Conservation (phyloP, 2,113 vertebrate species). For the Caloenas nicobarica region DNA sequence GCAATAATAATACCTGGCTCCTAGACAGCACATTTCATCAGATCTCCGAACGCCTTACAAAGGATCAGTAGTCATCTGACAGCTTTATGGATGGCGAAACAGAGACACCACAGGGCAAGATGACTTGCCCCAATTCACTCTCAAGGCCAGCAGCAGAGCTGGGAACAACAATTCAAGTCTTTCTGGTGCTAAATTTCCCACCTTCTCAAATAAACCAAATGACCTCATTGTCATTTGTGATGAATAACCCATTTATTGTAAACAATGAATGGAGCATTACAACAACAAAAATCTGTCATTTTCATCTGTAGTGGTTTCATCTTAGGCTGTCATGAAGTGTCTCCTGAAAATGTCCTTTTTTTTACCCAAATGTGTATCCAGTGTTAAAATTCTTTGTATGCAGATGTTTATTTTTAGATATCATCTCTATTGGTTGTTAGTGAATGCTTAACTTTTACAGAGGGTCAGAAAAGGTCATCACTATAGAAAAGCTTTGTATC, state of each 20-base stretch:
- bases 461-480: conserved; percentile 10
- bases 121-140: neutral
- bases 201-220: neutral
- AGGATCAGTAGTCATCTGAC: neutral
- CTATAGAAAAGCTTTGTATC: conserved; percentile 53
- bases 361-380: neutral
- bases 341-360: conserved; percentile 29
- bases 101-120: neutral
- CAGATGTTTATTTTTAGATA: conserved; percentile 67
- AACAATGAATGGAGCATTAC: neutral
- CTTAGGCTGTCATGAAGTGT: neutral
- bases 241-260: neutral
- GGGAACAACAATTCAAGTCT: neutral
- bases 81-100: neutral
- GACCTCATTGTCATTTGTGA: neutral
- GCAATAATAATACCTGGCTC: neutral
- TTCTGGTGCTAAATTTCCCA: conserved; percentile 8
- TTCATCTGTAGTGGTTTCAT: conserved; percentile 15
- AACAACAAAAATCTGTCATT: neutral
- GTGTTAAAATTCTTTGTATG: conserved; percentile 53
- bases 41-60: neutral
- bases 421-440: conserved; percentile 9
- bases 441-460: conserved; percentile 46
- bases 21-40: neutral
- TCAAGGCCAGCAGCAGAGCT: neutral